phyloP scores from a whole-genome alignment of 2,888 invertebrate species.

The Heliothis peltigera region DNA sequence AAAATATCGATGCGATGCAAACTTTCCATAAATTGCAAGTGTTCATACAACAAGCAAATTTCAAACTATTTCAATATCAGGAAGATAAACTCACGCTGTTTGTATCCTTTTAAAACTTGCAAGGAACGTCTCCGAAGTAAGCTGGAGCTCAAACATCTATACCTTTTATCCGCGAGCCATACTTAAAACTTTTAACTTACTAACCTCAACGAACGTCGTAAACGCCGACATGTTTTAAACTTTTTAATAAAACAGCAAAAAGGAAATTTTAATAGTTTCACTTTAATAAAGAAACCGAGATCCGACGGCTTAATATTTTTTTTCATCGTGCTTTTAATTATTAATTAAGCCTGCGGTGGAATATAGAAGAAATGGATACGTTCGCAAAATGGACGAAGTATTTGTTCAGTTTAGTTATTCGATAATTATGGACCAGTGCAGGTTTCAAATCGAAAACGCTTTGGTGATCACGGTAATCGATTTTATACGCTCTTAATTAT shows the following conservation, averaged over 20 bases:
- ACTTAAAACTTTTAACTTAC: slow-evolving; percentile 51
- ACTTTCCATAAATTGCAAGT: neutral
- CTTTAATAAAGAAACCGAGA: slow-evolving; percentile 78
- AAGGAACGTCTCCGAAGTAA: slow-evolving; percentile 11
- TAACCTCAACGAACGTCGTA: slow-evolving; percentile 51
- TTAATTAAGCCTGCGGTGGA: slow-evolving; percentile 76
- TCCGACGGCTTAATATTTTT: slow-evolving; percentile 70
- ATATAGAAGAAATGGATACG: slow-evolving; percentile 75
- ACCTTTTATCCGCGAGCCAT: slow-evolving; percentile 34
- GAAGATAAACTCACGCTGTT: neutral
- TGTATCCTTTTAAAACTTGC: slow-evolving; percentile 29
- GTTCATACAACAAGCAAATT: neutral
- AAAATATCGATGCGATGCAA: slow-evolving; percentile 1
- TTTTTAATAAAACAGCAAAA: slow-evolving; percentile 73
- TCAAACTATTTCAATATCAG: neutral
- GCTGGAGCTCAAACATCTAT: slow-evolving; percentile 14
- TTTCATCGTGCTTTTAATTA: slow-evolving; percentile 77
- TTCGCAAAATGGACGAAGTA: slow-evolving; percentile 32
- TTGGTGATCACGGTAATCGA: too few species aligned
- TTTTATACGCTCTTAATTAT: too few species aligned
- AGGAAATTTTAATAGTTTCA: slow-evolving; percentile 77
- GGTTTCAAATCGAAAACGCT: too few species aligned
- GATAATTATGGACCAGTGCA: too few species aligned
- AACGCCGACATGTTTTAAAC: slow-evolving; percentile 62
- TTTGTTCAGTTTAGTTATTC: neutral